phyloP scores from a whole-genome alignment of 2,888 invertebrate species.

The Agrochola lychnidis region DNA sequence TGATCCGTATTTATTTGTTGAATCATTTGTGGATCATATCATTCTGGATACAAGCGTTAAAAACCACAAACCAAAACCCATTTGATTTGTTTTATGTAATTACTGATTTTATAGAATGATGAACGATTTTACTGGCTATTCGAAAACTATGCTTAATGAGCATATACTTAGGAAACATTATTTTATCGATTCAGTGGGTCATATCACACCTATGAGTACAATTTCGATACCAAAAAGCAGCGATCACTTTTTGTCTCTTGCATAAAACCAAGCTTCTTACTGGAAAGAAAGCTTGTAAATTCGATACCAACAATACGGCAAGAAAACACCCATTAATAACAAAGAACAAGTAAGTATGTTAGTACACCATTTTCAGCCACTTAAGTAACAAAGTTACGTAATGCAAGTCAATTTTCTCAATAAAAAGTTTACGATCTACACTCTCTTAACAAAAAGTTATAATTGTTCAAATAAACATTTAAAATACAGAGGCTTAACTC shows the following conservation, averaged over 20 bases:
- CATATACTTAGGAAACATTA: not conserved
- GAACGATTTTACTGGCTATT: not conserved
- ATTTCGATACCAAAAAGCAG: not conserved
- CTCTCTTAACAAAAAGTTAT: conserved; percentile 40
- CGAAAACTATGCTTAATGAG: not conserved
- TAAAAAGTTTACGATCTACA: conserved; percentile 48
- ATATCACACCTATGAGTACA: not conserved
- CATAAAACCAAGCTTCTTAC: not conserved
- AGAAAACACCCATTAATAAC: conserved; percentile 22
- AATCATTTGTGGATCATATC: conserved; percentile 11
- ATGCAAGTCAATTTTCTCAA: conserved; percentile 51
- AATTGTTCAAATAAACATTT: conserved; percentile 45
- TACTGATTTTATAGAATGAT: conserved; percentile 13
- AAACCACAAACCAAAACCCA: conserved; percentile 33
- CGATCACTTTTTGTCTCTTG: not conserved
- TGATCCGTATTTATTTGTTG: not conserved
- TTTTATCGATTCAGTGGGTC: not conserved
- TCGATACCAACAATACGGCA: not conserved
- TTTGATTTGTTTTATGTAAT: conserved; percentile 28
- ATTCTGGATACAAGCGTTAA: conserved; percentile 1
- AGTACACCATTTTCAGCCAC: conserved; percentile 48
- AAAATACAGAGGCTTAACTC: conserved; percentile 19
- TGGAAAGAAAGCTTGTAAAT: not conserved
- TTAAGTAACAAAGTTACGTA: conserved; percentile 46
- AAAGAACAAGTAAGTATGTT: conserved; percentile 46